phyloP scores from a whole-genome alignment of 1,140 invertebrate genomes.

The Calephelis virginiensis region DNA sequence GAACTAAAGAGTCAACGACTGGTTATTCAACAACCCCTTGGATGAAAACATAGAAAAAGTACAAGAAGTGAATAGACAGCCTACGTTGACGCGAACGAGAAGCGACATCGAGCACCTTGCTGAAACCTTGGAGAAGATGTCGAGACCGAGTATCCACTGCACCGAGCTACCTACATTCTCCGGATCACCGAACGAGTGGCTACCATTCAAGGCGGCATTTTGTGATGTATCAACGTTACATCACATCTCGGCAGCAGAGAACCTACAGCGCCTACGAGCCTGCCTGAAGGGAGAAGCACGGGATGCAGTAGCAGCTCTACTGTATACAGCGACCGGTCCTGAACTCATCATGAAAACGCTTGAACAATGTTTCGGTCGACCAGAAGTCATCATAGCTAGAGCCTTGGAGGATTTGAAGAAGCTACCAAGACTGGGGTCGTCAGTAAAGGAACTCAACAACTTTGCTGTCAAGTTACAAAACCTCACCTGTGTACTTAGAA shows the following conservation, averaged over 20 bases:
- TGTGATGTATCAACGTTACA: constrained; percentile 24
- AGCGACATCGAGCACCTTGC: constrained; percentile 19
- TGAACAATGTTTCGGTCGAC: constrained; percentile 31
- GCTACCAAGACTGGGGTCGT: constrained; percentile 17
- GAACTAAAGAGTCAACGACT: not conserved
- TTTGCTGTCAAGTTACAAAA: constrained; percentile 27
- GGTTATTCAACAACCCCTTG: not conserved
- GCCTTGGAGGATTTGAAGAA: constrained; percentile 24
- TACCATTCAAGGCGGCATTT: constrained; percentile 33
- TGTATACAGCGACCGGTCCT: constrained; percentile 20
- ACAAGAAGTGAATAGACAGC: not conserved
- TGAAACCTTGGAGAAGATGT: constrained; percentile 27
- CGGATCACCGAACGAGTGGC: no score
- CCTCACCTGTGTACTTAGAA: constrained; percentile 8
- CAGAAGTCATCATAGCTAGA: constrained; percentile 28
- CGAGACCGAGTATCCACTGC: constrained; percentile 3
- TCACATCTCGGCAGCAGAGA: constrained; percentile 22
- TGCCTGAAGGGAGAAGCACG: constrained; percentile 29
- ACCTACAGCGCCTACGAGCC: constrained; percentile 23
- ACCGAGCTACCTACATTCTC: constrained; percentile 28
- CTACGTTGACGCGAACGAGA: not conserved
- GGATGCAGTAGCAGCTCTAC: constrained; percentile 23
- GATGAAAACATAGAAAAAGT: not conserved
- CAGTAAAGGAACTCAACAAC: constrained; percentile 21
- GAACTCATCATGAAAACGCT: constrained; percentile 25